A percentile compares a stretch with the other conserved stretches of the same genome.
phyloP scores from a whole-genome alignment of 64 coral and sea anemone species.

The Actinia equina region DNA sequence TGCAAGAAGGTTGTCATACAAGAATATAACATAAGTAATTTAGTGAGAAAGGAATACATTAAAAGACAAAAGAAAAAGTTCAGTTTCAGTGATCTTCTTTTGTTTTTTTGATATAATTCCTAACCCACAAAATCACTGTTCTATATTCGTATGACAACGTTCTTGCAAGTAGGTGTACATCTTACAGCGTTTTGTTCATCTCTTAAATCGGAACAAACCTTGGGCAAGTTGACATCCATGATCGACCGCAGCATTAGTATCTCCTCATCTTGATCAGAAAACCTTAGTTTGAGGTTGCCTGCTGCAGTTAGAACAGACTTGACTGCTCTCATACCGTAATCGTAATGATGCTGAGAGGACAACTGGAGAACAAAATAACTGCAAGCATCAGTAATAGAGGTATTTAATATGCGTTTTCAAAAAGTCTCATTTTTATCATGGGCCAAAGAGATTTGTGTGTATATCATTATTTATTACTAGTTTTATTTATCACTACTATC shows the following conservation, averaged over 20 bases:
- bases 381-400: not conserved
- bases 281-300: constrained; percentile 82
- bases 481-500: not conserved
- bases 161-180: no score
- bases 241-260: constrained; percentile 15
- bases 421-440: no score
- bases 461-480: not conserved
- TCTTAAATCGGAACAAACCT: constrained; percentile 39
- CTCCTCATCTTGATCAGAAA: constrained; percentile 70
- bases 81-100: no score
- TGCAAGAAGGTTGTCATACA: no score
- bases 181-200: not conserved
- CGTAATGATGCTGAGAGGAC: constrained; percentile 93
- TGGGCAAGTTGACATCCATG: constrained; percentile 89
- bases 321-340: constrained; percentile 95
- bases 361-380: constrained; percentile 47
- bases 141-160: no score
- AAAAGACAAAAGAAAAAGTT: no score
- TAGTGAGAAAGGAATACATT: no score
- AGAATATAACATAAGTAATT: no score
- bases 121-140: no score
- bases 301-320: constrained; percentile 91
- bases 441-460: not conserved
- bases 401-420: no score
- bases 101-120: no score